Percentiles rank a stretch among this genome's conserved stretches.
Conservation (phyloP, 2,888 invertebrate genomes). For the Phaonia tiefii region DNA sequence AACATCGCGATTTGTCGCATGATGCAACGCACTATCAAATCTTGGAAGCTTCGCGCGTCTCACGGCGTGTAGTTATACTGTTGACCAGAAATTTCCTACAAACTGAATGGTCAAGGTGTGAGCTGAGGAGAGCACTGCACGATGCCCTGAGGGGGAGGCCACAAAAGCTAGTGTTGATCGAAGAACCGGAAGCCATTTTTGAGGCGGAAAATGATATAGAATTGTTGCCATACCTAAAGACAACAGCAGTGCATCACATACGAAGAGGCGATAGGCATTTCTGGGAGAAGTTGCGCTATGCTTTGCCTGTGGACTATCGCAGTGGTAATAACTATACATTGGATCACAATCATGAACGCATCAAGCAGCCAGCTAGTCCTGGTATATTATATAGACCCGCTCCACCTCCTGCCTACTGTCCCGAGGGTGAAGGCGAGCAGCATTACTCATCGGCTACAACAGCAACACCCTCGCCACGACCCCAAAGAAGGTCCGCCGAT, state of each 20-base stretch:
- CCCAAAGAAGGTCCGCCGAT: conserved; percentile 80
- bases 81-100: conserved; percentile 94
- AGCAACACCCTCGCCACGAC: conserved; percentile 84
- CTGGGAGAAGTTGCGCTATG: conserved; percentile 95
- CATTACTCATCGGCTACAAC: conserved; percentile 85
- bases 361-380: conserved; percentile 80
- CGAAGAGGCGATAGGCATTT: conserved; percentile 94
- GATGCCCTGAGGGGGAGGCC: conserved; percentile 92
- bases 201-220: conserved; percentile 94
- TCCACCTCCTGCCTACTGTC: conserved; percentile 79
- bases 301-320: conserved; percentile 89
- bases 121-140: conserved; percentile 93
- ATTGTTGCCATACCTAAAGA: conserved; percentile 92
- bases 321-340: conserved; percentile 91
- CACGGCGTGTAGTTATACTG: conserved; percentile 91
- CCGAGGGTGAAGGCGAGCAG: conserved; percentile 81
- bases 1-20: conserved; percentile 91
- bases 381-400: conserved; percentile 80
- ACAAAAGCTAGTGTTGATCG: conserved; percentile 93
- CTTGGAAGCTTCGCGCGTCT: conserved; percentile 92
- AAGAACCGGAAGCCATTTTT: conserved; percentile 90
- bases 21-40: conserved; percentile 84
- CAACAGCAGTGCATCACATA: conserved; percentile 87
- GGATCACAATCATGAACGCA: conserved; percentile 82
- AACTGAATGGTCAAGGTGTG: conserved; percentile 96